These are phyloP conservation scores for Budorcas taxicolor DNA, from an alignment of 2,113 vertebrate species.

Conservation along the genomic window DNA sequence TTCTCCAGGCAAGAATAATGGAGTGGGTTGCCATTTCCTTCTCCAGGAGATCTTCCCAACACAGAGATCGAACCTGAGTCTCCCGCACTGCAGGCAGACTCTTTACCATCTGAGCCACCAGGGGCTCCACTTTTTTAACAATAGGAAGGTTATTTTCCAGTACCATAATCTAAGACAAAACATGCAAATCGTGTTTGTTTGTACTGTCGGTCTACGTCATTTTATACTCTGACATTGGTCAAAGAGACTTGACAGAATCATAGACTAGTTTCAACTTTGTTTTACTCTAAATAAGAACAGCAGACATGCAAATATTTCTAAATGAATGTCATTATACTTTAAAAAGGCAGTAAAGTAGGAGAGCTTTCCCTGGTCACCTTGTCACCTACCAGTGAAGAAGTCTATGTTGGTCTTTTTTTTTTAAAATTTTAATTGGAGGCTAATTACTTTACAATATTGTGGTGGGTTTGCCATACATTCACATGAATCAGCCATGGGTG, in stretches of 20 bases:
- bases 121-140: background rate
- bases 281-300: background rate
- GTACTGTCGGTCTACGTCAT: background rate
- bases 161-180: background rate
- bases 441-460: background rate
- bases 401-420: background rate
- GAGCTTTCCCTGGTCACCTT: background rate
- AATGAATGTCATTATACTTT: background rate
- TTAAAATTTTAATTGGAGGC: background rate
- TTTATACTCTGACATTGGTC: background rate
- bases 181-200: background rate
- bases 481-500: background rate
- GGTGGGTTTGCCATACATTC: background rate
- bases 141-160: background rate
- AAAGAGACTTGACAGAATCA: background rate
- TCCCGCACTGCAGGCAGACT: background rate
- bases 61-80: background rate
- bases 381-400: background rate
- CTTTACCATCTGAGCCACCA: background rate
- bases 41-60: background rate
- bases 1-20: background rate
- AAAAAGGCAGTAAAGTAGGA: background rate
- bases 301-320: background rate
- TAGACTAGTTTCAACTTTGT: background rate
- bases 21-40: background rate